Base-by-base conservation (phyloP, 2,113 vertebrate species). In the Montifringilla adamsi region DNA sequence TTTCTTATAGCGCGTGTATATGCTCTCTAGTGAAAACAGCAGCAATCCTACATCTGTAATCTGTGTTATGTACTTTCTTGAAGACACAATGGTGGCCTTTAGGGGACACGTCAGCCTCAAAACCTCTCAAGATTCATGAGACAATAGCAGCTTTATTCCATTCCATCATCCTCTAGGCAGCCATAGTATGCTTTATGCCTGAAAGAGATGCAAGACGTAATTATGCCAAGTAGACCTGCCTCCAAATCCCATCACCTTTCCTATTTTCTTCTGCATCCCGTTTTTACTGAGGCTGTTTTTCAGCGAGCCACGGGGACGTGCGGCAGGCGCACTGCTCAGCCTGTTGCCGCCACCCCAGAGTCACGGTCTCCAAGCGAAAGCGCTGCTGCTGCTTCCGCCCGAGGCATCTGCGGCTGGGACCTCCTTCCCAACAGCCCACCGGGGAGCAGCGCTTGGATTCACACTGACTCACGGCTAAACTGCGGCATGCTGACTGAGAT, bases 301-400 rank as follows among this genome's bases (percentile, higher is more conserved):
- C 2, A 30, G 14, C 1, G 13, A 60, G 82, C 13, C 21, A 2
- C 0, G 7, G 43, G 72, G 23, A 8, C 31, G 8, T 0, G 20
- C 22, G 33, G 43, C 19, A 43, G 30, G 16, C 30, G 9, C 44
- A 5, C 6, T 53, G 39, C 84, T 69, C 90, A 79, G 78, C 84
- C 91, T 80, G 74, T 72, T 91, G 80, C 89, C 21, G 76, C 10
- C 70, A 10, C 64, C 37, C 64, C n/a, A 20, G 47, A 1, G 47
- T 49, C 74, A 63, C 84, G 22, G 35, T 0, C 37, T 8, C 0
- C 8, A 64, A 85, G 37, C 2, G 11, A 72, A 86, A 66, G 1
- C 6, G 68, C 50, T 43, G 56, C 64, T 30, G 56, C 55, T 28
- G 55, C 83, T 72, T 62, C 77, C 82, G 93, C 81, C 66, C 3